Evolutionary conservation across 37 sponge, comb jelly and placozoan genomes (phyloP).

Genomic region (Haliclona indistincta): DNA sequence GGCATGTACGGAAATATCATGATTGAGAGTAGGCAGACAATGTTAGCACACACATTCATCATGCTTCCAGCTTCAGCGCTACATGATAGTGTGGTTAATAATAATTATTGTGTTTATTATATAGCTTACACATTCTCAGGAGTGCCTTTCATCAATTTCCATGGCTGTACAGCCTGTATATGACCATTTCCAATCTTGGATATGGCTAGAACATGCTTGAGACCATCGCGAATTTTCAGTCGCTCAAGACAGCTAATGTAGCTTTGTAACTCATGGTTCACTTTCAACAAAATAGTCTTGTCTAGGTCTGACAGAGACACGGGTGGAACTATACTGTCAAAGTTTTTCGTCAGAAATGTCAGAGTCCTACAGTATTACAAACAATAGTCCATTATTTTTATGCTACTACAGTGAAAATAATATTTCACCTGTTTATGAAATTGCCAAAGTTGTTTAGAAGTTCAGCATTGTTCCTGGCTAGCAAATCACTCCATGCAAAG

Average conservation of each 20-base stretch:
- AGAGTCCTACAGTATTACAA: conserved; percentile 2
- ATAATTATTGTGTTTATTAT: background rate
- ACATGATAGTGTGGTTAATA: background rate
- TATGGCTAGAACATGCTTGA: conserved; percentile 53
- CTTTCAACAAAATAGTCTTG: background rate
- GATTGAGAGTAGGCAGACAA: conserved; percentile 84
- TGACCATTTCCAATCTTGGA: conserved; percentile 74
- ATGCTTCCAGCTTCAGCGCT: conserved; percentile 86
- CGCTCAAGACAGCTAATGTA: conserved; percentile 2
- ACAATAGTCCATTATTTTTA: too few relatives aligned
- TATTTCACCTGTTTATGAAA: conserved; percentile 59
- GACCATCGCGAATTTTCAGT: conserved; percentile 57
- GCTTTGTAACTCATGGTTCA: conserved; percentile 4
- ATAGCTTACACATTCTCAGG: background rate
- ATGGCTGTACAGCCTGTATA: conserved; percentile 71
- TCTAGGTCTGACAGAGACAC: background rate
- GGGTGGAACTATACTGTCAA: conserved; percentile 10
- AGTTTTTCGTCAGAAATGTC: conserved; percentile 15
- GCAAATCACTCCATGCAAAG: conserved; percentile 78
- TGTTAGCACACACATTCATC: conserved; percentile 76
- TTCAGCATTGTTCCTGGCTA: conserved; percentile 71
- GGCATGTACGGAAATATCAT: conserved; percentile 97
- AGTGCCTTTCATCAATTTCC: conserved; percentile 55
- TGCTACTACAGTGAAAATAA: background rate
- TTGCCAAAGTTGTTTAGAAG: conserved; percentile 86